Base-by-base conservation (phyloP, 2,888 invertebrate species). In the Idaea aversata region DNA sequence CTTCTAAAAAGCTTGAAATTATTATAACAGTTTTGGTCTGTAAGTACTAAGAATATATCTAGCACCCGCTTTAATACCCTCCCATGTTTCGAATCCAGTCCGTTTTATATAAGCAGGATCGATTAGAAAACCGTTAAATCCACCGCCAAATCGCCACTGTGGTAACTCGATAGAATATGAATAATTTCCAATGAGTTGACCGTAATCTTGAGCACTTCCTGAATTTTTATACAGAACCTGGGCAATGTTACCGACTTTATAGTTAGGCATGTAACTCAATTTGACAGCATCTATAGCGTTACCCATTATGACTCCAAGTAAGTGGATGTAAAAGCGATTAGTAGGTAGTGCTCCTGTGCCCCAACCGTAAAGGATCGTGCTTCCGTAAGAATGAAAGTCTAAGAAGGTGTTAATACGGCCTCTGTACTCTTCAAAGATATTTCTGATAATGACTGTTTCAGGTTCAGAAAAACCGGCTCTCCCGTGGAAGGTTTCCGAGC, bases 311-410 rank as follows among this genome's bases (percentile, higher is more conserved):
- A 90, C 84, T 5, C 85, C 94, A 0, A 89, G 78, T 0, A 77
- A 61, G 47, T 91, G 83, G 0, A 94, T 72, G 15, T 81, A 79
- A 0, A 90, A 77, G 34, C 85, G 90, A 70, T 95, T 93, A 0
- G 88, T 85, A n/a, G 94, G 94, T 66, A 94, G 78, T 0, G 84
- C 84, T 59, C 87, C 86, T 15, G 79, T 80, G 0, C 88, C 91
- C 47, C 75, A 91, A 0, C 87, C 90, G 57, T 76, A 91, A 0
- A 91, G 77, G 36, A 96, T 82, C 82, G 94, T 94, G 73, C 94
- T 93, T 34, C 97, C 97, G 77, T 94, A 97, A 15, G 96, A 95
- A 82, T 97, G 97, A 57, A 97, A 87, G 7, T 96, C 95, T 15
- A 97, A 75, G 82, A 95, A 97, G 64, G 96, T 86, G 66, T 94